phyloP scores from a whole-genome alignment of 2,888 invertebrate genomes.

The Himalopsyche japonica region DNA sequence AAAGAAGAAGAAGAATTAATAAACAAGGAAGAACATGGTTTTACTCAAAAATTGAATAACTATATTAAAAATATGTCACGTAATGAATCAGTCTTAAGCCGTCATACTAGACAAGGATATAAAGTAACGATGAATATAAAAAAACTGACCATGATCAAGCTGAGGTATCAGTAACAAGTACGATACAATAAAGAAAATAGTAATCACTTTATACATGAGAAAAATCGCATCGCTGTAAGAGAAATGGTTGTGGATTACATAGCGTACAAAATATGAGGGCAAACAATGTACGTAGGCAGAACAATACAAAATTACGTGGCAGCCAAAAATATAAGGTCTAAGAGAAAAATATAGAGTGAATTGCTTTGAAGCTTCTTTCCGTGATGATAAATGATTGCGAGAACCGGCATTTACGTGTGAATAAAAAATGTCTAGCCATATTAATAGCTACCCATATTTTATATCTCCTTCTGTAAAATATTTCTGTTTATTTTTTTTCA shows the following conservation, averaged over 20 bases:
- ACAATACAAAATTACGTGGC: neutral
- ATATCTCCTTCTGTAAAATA: neutral
- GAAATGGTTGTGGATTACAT: neutral
- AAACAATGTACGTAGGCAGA: neutral
- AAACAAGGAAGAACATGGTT: too few relatives aligned
- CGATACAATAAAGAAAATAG: too few relatives aligned
- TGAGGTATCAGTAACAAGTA: too few relatives aligned
- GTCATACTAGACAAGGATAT: too few relatives aligned
- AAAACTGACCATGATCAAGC: too few relatives aligned
- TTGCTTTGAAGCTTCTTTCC: neutral
- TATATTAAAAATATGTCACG: too few relatives aligned
- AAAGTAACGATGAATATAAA: too few relatives aligned
- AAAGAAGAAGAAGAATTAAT: too few relatives aligned
- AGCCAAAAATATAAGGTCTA: neutral
- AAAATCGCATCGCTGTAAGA: too few relatives aligned
- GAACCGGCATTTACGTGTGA: neutral
- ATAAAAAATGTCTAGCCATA: neutral
- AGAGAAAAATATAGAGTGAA: neutral
- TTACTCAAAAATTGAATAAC: too few relatives aligned
- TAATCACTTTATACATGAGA: too few relatives aligned
- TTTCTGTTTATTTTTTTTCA: neutral
- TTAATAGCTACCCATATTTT: neutral
- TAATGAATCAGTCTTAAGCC: too few relatives aligned
- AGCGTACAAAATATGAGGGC: neutral
- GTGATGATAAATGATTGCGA: neutral